Evolutionary conservation across 2,888 invertebrate genomes (phyloP), one percentile per base, ranked within the genome.

Genomic region (Andricus curvator): DNA sequence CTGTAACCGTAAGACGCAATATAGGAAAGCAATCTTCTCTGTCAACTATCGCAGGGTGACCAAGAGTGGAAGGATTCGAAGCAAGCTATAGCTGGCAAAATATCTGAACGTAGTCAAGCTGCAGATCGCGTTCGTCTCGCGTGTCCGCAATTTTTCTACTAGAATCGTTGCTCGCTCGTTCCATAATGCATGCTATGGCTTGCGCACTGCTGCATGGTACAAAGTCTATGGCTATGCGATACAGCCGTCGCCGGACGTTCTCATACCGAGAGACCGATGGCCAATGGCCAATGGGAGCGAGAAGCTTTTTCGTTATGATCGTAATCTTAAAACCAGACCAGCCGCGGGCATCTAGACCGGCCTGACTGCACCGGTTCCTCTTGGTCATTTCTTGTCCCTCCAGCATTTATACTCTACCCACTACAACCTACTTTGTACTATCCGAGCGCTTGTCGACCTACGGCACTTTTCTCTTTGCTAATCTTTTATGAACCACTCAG

Each of bases 291-390:
- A 89, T 87, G 85, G 85, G 86, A 88, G 85, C 85, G 86, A 87
- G 86, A 87, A 86, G 86, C 86, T 88, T 90, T 90, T 91, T 90
- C 88, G 88, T 90, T 90, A 89, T 88, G 90, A 91, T 91, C 88
- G 88, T 89, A 89, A 90, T 91, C 91, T 90, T 85, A 85, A 86
- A 88, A 88, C 86, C 89, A 87, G 89, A 89, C 86, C 87, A 86
- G 88, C 88, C 88, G 83, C 84, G 86, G 88, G 88, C 88, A 81
- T 88, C 85, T 84, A 84, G 87, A 88, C 88, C 86, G 81, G 80
- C 83, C 85, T 79, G 83, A 86, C 84, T 82, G 85, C 81, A 70
- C 79, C 84, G 83, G 83, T 82, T 84, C 66, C 82, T 79, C 83
- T 79, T 78, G 82, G 84, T 85, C 85, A 81, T 84, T 82, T 84